Evolutionary conservation across 2,888 invertebrate species (phyloP).

Genomic region (Gymnoscelis rufifasciata): DNA sequence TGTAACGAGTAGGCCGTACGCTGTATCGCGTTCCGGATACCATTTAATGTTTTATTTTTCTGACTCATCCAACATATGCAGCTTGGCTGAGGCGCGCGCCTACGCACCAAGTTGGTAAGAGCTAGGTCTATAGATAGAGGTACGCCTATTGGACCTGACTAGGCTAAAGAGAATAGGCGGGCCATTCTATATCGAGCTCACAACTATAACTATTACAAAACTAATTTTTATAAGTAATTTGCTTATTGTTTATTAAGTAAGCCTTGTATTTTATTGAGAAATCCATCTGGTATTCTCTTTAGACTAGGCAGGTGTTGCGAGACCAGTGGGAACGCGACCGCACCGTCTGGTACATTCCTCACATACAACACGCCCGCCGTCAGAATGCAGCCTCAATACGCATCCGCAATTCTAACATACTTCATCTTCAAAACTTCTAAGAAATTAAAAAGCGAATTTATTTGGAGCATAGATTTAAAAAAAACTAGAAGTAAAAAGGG

Average conservation of each 20-base stretch:
- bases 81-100: slow-evolving; percentile 61
- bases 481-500: slow-evolving; percentile 33
- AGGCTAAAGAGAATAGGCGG: slow-evolving; percentile 9
- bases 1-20: slow-evolving; percentile 25
- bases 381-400: slow-evolving; percentile 68
- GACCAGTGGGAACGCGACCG: slow-evolving; percentile 43
- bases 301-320: slow-evolving; percentile 12
- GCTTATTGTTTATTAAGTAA: too few species aligned
- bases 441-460: too few species aligned
- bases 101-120: slow-evolving; percentile 56
- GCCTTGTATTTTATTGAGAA: neutral
- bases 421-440: slow-evolving; percentile 32
- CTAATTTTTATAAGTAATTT: too few species aligned
- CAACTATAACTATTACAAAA: neutral
- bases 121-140: neutral
- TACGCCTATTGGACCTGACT: neutral
- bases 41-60: slow-evolving; percentile 60
- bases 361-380: slow-evolving; percentile 66
- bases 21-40: slow-evolving; percentile 36
- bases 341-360: slow-evolving; percentile 58
- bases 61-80: slow-evolving; percentile 74
- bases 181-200: too few species aligned
- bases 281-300: slow-evolving; percentile 2
- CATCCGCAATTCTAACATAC: slow-evolving; percentile 66
- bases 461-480: too few species aligned